Conservation (phyloP, 2,113 vertebrate species). For the Zosterops borbonicus region DNA sequence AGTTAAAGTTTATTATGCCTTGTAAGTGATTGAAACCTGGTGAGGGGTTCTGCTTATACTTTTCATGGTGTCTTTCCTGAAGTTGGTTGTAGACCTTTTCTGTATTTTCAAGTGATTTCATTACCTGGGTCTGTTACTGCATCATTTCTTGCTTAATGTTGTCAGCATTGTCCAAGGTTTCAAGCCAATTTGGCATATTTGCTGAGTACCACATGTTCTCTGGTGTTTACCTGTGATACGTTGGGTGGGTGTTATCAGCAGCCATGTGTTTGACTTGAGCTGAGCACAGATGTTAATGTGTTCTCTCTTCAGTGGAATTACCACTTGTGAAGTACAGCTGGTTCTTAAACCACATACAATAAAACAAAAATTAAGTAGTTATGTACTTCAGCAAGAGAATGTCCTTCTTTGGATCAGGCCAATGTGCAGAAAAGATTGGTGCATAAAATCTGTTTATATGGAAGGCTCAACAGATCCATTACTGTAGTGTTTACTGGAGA, state of each 20-base stretch:
- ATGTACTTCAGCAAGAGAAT: accelerated
- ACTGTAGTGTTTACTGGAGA: neutral
- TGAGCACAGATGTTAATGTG: neutral
- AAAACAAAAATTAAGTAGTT: neutral
- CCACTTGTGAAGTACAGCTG: neutral
- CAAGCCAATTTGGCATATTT: neutral
- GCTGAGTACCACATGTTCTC: neutral
- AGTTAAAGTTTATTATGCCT: neutral
- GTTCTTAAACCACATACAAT: neutral
- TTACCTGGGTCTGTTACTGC: neutral
- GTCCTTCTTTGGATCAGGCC: neutral
- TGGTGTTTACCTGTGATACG: neutral
- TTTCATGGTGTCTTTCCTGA: neutral
- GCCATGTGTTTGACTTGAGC: neutral
- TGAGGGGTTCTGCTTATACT: neutral
- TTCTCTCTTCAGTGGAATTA: neutral
- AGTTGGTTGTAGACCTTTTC: neutral
- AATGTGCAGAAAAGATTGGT: neutral
- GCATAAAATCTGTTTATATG: neutral
- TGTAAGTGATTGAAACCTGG: neutral
- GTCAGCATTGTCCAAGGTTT: neutral
- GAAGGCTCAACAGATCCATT: neutral
- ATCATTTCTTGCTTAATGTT: neutral
- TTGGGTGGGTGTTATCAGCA: neutral
- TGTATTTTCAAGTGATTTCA: neutral